Evolutionary conservation across 2,797 vertebrate genomes (phyloP).

Genomic region (Enteromius radiatus): DNA sequence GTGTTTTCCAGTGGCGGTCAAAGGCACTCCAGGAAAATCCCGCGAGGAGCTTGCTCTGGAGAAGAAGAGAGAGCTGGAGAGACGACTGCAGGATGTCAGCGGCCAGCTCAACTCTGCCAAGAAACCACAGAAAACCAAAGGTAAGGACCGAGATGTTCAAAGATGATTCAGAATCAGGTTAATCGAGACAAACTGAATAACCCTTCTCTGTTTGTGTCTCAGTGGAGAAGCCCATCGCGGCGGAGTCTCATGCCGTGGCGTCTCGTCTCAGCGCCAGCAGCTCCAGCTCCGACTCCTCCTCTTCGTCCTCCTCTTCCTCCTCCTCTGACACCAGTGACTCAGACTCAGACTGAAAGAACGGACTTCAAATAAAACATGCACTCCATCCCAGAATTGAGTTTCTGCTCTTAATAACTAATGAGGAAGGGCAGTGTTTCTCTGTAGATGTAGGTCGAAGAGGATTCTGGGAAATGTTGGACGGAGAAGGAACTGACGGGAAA

Average conservation of each 20-base stretch:
- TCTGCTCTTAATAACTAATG: not conserved
- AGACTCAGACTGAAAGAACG: conserved; percentile 76
- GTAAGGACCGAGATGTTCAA: conserved; percentile 62
- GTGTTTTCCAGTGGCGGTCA: conserved; percentile 77
- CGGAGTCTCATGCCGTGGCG: conserved; percentile 74
- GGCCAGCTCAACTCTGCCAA: conserved; percentile 94
- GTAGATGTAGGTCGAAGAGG: conserved; percentile 13
- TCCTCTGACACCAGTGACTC: conserved; percentile 95
- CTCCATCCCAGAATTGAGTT: not conserved
- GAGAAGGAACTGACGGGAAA: conserved; percentile 6
- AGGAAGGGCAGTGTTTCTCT: conserved; percentile 1
- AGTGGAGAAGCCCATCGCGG: conserved; percentile 83
- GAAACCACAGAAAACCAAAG: conserved; percentile 88
- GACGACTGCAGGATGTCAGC: conserved; percentile 89
- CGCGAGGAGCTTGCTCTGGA: conserved; percentile 91
- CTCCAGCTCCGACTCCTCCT: conserved; percentile 90
- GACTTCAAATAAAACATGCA: conserved; percentile 1
- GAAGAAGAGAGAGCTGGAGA: conserved; percentile 92
- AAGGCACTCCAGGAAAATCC: conserved; percentile 85
- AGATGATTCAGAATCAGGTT: not conserved
- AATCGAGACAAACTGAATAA: not conserved
- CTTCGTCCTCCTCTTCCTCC: conserved; percentile 87
- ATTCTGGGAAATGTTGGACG: conserved; percentile 18
- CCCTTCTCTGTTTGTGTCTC: conserved; percentile 18
- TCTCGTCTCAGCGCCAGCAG: conserved; percentile 92